phyloP scores from a whole-genome alignment of 2,888 invertebrate species.

The Epirrhoe tristata region DNA sequence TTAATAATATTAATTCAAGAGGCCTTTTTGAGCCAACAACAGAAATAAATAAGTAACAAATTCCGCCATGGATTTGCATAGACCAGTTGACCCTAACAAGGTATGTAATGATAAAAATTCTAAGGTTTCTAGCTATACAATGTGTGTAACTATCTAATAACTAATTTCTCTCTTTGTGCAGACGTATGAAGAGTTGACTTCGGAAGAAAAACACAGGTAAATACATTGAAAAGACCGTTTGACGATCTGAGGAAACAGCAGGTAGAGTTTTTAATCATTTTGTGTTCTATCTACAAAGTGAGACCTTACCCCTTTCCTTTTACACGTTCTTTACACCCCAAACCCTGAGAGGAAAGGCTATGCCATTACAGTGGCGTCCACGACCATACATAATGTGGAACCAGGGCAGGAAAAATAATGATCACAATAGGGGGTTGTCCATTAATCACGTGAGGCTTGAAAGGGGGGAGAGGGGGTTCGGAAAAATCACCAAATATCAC shows the following conservation, averaged over 20 bases:
- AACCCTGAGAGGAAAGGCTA: too few relatives aligned
- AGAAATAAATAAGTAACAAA: not conserved
- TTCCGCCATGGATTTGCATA: slow-evolving; percentile 75
- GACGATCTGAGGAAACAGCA: not conserved
- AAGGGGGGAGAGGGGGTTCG: too few relatives aligned
- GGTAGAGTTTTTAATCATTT: not conserved
- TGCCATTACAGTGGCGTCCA: too few relatives aligned
- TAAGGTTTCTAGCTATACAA: not conserved
- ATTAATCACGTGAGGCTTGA: too few relatives aligned
- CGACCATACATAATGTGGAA: too few relatives aligned
- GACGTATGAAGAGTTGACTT: slow-evolving; percentile 90
- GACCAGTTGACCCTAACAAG: slow-evolving; percentile 80
- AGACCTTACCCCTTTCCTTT: too few relatives aligned
- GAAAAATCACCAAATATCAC: too few relatives aligned
- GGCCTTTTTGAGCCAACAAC: not conserved
- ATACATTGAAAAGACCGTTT: slow-evolving; percentile 24
- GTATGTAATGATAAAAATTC: slow-evolving; percentile 48
- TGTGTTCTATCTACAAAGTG: not conserved
- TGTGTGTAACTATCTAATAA: slow-evolving; percentile 12
- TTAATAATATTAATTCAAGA: not conserved
- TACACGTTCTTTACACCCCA: too few relatives aligned
- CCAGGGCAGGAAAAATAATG: too few relatives aligned
- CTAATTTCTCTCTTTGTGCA: slow-evolving; percentile 68
- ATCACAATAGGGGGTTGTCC: too few relatives aligned
- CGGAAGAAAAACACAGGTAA: slow-evolving; percentile 91